A percentile compares a stretch with the other conserved stretches of the same genome.
phyloP scores from a whole-genome alignment of 2,888 invertebrate species.

The Copidosoma aretas region DNA sequence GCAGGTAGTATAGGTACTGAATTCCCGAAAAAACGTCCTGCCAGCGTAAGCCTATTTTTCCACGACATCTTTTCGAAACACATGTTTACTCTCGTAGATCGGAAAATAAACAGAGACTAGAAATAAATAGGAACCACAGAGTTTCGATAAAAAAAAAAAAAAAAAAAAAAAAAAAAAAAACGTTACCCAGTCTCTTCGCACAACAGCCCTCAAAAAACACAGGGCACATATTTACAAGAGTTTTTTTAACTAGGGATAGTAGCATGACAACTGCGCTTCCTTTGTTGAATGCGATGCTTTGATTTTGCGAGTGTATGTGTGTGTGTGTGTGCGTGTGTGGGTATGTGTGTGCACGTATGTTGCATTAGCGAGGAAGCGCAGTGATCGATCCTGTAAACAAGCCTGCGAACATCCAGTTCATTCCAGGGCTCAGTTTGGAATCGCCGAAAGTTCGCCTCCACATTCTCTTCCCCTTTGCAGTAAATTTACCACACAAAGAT shows the following conservation, averaged over 20 bases:
- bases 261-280: conserved; percentile 25
- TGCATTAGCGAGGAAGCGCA: conserved; percentile 8
- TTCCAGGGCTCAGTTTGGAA: conserved; percentile 26
- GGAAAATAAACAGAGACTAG: no score
- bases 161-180: neutral
- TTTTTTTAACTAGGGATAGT: conserved; percentile 28
- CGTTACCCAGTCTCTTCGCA: neutral
- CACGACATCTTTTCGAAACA: no score
- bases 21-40: no score
- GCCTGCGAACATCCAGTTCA: conserved; percentile 24
- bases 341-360: no score
- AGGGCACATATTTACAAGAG: neutral
- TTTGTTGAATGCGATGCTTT: neutral
- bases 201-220: neutral
- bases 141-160: neutral
- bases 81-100: neutral
- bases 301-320: no score
- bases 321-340: no score
- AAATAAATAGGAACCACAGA: neutral
- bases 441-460: conserved; percentile 9
- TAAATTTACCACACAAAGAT: neutral
- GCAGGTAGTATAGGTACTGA: neutral
- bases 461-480: neutral
- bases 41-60: no score
- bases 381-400: conserved; percentile 17